A percentile compares a stretch with the other conserved stretches of the same genome.
Conservation (phyloP, 2,113 vertebrate genomes). For the Dipodomys merriami region DNA sequence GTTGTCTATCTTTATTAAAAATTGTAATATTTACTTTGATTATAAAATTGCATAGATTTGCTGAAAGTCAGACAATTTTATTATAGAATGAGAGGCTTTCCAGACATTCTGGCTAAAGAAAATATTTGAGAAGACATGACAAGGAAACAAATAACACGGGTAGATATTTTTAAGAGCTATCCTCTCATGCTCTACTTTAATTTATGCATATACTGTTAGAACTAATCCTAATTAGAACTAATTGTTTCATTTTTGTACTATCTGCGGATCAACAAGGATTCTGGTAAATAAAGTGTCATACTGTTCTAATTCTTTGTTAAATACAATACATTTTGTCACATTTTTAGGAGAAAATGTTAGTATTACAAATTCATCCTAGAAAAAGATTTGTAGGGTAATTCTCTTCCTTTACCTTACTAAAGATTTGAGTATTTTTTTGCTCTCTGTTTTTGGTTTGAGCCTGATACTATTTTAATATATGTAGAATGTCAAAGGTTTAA, state of each 20-base stretch:
- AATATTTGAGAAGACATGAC: conserved; percentile 61
- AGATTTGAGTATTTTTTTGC: neutral
- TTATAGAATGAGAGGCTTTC: conserved; percentile 22
- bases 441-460: neutral
- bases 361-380: neutral
- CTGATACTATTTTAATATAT: neutral
- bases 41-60: conserved; percentile 22
- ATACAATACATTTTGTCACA: neutral
- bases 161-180: conserved; percentile 24
- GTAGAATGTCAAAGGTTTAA: neutral
- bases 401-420: conserved; percentile 4
- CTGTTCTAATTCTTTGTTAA: neutral
- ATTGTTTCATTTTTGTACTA: conserved; percentile 17
- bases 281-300: conserved; percentile 20
- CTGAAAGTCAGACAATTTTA: conserved; percentile 52
- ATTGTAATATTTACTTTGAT: neutral
- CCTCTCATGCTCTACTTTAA: neutral
- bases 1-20: conserved; percentile 16
- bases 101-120: conserved; percentile 41
- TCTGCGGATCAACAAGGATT: conserved; percentile 26
- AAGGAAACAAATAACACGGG: conserved; percentile 55
- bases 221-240: conserved; percentile 24
- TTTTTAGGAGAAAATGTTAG: neutral
- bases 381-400: neutral
- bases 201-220: conserved; percentile 53